Percentiles rank a stretch among this genome's conserved stretches.
Conservation (phyloP, 2,888 invertebrate genomes). For the Mayetiola destructor region DNA sequence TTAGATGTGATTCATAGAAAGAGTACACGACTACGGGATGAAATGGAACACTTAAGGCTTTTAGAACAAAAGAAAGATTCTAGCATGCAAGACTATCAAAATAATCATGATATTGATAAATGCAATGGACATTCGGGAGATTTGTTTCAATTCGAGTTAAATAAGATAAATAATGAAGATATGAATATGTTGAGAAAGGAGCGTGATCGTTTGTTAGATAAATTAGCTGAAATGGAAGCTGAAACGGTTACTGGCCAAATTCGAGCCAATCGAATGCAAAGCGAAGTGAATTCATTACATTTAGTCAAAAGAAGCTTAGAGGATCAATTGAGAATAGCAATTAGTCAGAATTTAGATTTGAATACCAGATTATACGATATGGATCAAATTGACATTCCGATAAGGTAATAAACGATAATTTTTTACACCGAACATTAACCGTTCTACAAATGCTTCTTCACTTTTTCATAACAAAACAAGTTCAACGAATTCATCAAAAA, state of each 20-base stretch:
- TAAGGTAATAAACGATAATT: conserved; percentile 26
- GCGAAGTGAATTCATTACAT: conserved; percentile 45
- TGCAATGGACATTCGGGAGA: conserved; percentile 22
- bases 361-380: conserved; percentile 43
- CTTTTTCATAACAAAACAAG: conserved; percentile 21
- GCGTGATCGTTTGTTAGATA: conserved; percentile 58
- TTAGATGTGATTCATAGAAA: conserved; percentile 75
- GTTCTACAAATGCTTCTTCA: not conserved
- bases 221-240: conserved; percentile 62
- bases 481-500: conserved; percentile 30
- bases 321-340: conserved; percentile 42
- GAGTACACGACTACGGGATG: conserved; percentile 53
- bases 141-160: conserved; percentile 30
- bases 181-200: conserved; percentile 51
- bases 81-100: conserved; percentile 16
- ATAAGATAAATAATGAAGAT: conserved; percentile 37
- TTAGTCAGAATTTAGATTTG: conserved; percentile 42
- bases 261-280: conserved; percentile 48
- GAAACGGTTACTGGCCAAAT: conserved; percentile 53
- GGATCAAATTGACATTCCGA: conserved; percentile 28
- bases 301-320: conserved; percentile 44
- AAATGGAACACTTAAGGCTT: conserved; percentile 49
- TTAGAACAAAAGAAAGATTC: conserved; percentile 23
- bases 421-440: not conserved
- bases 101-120: conserved; percentile 2